A percentile compares a stretch with the other conserved stretches of the same genome.
Conservation (phyloP, 2,888 invertebrate species). For the Choreutis nemorana region DNA sequence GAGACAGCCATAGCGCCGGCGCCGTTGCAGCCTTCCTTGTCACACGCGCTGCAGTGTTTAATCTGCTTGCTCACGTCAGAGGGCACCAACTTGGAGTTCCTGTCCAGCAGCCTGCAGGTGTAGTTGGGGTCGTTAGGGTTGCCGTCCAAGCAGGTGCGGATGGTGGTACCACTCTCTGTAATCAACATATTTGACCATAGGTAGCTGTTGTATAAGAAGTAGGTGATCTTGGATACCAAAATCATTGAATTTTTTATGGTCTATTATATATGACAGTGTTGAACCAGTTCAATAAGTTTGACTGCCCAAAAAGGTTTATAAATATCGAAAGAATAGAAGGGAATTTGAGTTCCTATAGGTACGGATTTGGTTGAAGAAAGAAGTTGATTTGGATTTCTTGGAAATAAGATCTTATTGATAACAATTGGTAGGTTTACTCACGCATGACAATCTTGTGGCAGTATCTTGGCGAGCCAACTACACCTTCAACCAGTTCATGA, state of each 20-base stretch:
- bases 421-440: slow-evolving; percentile 19
- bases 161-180: slow-evolving; percentile 37
- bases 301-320: slow-evolving; percentile 1
- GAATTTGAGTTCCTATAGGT: too few relatives aligned
- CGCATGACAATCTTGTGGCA: slow-evolving; percentile 47
- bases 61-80: slow-evolving; percentile 23
- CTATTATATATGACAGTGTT: too few relatives aligned
- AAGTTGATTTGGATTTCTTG: not conserved
- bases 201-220: too few relatives aligned
- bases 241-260: too few relatives aligned
- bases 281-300: too few relatives aligned
- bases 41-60: slow-evolving; percentile 49
- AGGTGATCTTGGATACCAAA: too few relatives aligned
- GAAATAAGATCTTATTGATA: not conserved
- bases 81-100: slow-evolving; percentile 14
- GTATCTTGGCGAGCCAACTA: slow-evolving; percentile 36
- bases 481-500: slow-evolving; percentile 22
- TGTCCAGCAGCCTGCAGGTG: slow-evolving; percentile 31
- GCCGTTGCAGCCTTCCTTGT: slow-evolving; percentile 62
- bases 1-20: slow-evolving; percentile 39
- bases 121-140: slow-evolving; percentile 34
- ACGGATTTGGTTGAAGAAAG: too few relatives aligned
- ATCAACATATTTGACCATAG: too few relatives aligned
- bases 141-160: slow-evolving; percentile 45
- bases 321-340: not conserved